A percentile compares a stretch with the other conserved stretches of the same genome.
phyloP scores from a whole-genome alignment of 2,113 vertebrate species.

The Cottus gobio region DNA sequence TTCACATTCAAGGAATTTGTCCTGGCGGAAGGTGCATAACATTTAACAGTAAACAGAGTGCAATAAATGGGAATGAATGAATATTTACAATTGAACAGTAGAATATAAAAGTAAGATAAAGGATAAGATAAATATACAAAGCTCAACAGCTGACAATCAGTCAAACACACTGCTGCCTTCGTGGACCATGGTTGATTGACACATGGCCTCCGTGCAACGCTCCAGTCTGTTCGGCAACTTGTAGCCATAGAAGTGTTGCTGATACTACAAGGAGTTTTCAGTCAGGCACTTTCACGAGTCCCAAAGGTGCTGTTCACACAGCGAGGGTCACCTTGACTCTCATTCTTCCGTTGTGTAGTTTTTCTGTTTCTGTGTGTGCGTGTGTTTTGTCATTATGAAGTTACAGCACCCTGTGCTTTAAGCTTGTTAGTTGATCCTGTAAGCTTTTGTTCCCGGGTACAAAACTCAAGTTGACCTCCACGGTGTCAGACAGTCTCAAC shows the following conservation, averaged over 20 bases:
- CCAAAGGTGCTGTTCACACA: constrained; percentile 1
- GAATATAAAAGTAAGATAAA: too few species aligned
- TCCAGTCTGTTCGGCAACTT: constrained; percentile 29
- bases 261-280: constrained; percentile 9
- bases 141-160: background rate
- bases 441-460: constrained; percentile 3
- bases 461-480: constrained; percentile 39
- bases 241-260: constrained; percentile 16
- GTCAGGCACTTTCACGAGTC: constrained; percentile 1
- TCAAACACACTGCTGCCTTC: constrained; percentile 5
- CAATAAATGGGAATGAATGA: too few species aligned
- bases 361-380: background rate
- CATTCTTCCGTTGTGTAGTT: background rate
- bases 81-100: too few species aligned
- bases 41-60: too few species aligned
- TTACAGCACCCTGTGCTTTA: constrained; percentile 33
- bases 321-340: constrained; percentile 38
- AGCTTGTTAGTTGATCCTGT: constrained; percentile 41
- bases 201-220: constrained; percentile 1
- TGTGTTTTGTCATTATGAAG: background rate
- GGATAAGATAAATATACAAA: background rate
- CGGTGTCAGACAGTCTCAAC: constrained; percentile 31
- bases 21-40: too few species aligned
- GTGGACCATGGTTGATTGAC: constrained; percentile 20
- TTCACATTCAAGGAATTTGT: too few species aligned